Percentiles rank a stretch among this genome's conserved stretches.
Evolutionary conservation across 2,113 vertebrate genomes (phyloP).

Genomic region (Oryzias celebensis): DNA sequence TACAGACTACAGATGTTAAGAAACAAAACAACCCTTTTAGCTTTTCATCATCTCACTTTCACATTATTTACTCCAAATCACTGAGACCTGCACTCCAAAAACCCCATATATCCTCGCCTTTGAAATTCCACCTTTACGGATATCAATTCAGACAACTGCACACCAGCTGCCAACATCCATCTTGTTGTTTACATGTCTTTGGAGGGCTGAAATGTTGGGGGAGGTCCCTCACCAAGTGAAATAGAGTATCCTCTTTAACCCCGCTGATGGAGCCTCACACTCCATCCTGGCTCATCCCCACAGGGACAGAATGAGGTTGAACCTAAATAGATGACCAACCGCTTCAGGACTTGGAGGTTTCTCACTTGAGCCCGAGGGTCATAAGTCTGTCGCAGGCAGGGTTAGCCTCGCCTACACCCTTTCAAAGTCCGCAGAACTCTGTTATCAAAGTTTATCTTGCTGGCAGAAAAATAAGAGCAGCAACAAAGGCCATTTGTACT

Average conservation of each 20-base stretch:
- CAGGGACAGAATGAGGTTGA: conserved; percentile 23
- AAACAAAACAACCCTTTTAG: conserved; percentile 1
- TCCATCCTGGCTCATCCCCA: conserved; percentile 26
- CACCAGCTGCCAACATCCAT: conserved; percentile 51
- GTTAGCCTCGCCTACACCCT: conserved; percentile 50
- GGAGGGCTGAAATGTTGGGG: conserved; percentile 34
- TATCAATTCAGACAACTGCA: conserved; percentile 48
- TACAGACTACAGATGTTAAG: conserved; percentile 1
- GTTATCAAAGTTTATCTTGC: conserved; percentile 56
- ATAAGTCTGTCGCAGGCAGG: conserved; percentile 45
- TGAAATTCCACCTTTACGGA: conserved; percentile 39
- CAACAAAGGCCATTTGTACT: conserved; percentile 45
- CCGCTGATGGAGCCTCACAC: conserved; percentile 35
- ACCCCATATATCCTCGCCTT: conserved; percentile 13
- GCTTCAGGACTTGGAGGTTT: conserved; percentile 34
- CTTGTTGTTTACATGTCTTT: conserved; percentile 50
- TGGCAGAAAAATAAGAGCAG: conserved; percentile 44
- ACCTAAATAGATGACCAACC: conserved; percentile 42
- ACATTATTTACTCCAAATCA: conserved; percentile 12
- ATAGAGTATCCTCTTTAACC: conserved; percentile 38
- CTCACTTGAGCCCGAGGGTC: conserved; percentile 38
- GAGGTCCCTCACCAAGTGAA: conserved; percentile 36
- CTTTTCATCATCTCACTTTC: conserved; percentile 7
- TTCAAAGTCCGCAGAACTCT: conserved; percentile 47
- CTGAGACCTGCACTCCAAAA: conserved; percentile 20